Evolutionary conservation across 2,113 vertebrate genomes (phyloP), one percentile per base, ranked within the genome.

Genomic region (Prochilodus magdalenae): DNA sequence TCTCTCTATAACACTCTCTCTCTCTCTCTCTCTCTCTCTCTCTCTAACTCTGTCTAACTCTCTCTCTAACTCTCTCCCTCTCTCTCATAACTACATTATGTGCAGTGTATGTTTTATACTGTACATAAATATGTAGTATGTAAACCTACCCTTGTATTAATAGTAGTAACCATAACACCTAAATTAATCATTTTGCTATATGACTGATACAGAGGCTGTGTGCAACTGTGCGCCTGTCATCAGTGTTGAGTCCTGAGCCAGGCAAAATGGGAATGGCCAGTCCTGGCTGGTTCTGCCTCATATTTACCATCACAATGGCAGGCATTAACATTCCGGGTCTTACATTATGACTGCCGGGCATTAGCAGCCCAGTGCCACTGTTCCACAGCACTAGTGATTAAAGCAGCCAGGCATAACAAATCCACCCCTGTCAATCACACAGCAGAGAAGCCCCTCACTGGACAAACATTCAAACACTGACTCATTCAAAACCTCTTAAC

Each of bases 291-390:
- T 88, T 89, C 86, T 89, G 88, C 75, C 92, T 94, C 90, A 93
- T 93, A 90, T 93, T 95, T 95, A 95, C 91, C 95, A 95, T 96
- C 89, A 95, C 95, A 97, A 95, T 96, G 83, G 90, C 89, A 84
- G 90, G 90, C 92, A 93, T 96, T 95, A 95, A 95, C 95, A 94
- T 94, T 93, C 94, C 84, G 86, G 78, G 80, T 92, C 89, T 90
- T 89, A 91, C 89, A 87, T 92, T 91, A 89, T 90, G 91, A 90
- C 92, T 92, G 83, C 89, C 51, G 77, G 91, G 89, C 91, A 49
- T 83, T 83, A 92, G 91, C 87, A 86, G 24, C 75, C 88, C 88
- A 90, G 90, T 86, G 89, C 87, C 80, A 88, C 87, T 59, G 65
- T 85, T 62, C 87, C 83, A 76, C 59, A 69, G 76, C 74, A 73